Percentiles rank a stretch among this genome's conserved stretches.
Conservation (phyloP, 2,113 vertebrate genomes). For the Trichechus manatus region DNA sequence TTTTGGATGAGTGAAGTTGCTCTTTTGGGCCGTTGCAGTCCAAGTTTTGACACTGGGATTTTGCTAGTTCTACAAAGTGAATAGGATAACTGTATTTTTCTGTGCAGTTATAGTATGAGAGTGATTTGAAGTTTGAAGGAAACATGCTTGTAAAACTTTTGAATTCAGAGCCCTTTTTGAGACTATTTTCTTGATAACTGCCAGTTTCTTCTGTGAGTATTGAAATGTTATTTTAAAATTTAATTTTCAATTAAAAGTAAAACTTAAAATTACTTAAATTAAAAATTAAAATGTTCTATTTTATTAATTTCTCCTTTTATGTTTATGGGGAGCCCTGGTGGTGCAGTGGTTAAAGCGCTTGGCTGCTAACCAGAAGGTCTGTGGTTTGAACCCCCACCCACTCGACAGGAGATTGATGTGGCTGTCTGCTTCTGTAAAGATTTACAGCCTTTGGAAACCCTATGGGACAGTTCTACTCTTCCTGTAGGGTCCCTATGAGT, state of each 20-base stretch:
- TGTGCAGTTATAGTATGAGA: neutral
- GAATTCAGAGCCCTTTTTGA: slow-evolving; percentile 29
- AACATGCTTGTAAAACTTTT: neutral
- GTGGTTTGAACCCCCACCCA: too few relatives aligned
- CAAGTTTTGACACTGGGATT: slow-evolving; percentile 39
- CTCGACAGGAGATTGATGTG: too few relatives aligned
- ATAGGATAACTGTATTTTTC: slow-evolving; percentile 36
- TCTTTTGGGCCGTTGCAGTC: neutral
- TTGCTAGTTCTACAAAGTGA: slow-evolving; percentile 20
- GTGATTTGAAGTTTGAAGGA: slow-evolving; percentile 35
- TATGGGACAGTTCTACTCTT: too few relatives aligned
- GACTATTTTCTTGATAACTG: slow-evolving; percentile 53
- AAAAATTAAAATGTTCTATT: neutral
- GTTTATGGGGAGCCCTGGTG: neutral
- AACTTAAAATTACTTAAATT: too few relatives aligned
- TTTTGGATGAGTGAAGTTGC: neutral
- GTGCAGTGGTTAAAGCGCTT: too few relatives aligned
- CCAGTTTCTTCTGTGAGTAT: slow-evolving; percentile 24
- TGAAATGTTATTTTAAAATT: slow-evolving; percentile 35
- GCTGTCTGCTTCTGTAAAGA: too few relatives aligned
- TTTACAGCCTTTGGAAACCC: too few relatives aligned
- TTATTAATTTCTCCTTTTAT: slow-evolving; percentile 37
- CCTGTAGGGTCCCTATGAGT: too few relatives aligned
- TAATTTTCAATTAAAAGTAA: neutral
- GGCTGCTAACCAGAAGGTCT: too few relatives aligned